Percentiles rank a stretch among this genome's conserved stretches.
Evolutionary conservation across 2,113 vertebrate genomes (phyloP).

Genomic region (Nyctereutes procyonoides): DNA sequence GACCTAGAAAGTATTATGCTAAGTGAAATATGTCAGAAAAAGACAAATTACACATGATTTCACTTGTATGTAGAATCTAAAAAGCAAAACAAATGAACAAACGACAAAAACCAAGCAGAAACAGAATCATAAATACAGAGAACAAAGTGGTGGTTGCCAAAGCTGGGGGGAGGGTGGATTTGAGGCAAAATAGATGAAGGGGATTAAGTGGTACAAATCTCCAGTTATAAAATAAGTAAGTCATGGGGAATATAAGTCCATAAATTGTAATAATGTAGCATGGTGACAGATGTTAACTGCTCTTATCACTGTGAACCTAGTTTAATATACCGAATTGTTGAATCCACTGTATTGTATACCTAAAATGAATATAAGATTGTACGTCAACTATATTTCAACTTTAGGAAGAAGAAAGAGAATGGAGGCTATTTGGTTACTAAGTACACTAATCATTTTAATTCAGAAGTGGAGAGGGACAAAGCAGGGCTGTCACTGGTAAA

Average conservation of each 20-base stretch:
- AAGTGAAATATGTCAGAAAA: background rate
- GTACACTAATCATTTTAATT: slow-evolving; percentile 21
- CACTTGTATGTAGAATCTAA: background rate
- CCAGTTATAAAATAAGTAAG: background rate
- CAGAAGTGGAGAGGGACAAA: background rate
- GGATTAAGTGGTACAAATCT: background rate
- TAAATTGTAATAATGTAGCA: background rate
- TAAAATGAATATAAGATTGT: background rate
- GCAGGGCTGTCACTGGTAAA: background rate
- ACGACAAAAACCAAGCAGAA: background rate
- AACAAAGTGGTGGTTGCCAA: background rate
- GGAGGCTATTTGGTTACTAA: background rate
- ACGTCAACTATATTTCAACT: background rate
- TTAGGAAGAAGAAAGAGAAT: background rate
- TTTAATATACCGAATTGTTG: background rate
- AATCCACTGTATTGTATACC: background rate
- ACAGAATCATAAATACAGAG: background rate
- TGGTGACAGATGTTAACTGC: background rate
- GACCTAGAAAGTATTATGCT: background rate
- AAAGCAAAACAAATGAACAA: background rate
- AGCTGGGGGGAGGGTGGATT: background rate
- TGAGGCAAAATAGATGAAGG: background rate
- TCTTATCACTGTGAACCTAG: background rate
- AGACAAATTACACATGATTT: background rate
- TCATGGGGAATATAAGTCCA: background rate